Conservation (phyloP, 2,113 vertebrate genomes). For the Garra rufa region DNA sequence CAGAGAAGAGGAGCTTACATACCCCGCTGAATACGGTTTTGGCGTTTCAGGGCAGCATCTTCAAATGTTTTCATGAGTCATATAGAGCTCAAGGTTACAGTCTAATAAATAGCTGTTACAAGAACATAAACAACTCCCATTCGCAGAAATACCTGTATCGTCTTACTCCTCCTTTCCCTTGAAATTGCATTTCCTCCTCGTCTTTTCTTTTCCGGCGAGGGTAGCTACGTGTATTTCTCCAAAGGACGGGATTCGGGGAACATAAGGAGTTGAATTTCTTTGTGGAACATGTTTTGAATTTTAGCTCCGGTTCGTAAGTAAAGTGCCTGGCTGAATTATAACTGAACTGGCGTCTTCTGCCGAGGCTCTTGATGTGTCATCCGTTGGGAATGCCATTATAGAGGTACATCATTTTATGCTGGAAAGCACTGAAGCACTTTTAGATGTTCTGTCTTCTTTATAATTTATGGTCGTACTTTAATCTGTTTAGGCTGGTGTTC, state of each 20-base stretch:
- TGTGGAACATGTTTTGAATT: slow-evolving; percentile 15
- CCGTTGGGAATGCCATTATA: slow-evolving; percentile 43
- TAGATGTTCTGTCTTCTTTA: slow-evolving; percentile 52
- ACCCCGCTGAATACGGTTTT: background rate
- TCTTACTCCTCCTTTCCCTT: background rate
- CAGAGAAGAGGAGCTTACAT: background rate
- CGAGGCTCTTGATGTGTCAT: slow-evolving; percentile 28
- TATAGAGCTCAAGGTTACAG: background rate
- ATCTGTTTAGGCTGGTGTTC: slow-evolving; percentile 20
- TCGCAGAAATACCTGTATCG: background rate
- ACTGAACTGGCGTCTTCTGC: slow-evolving; percentile 11
- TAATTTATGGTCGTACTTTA: slow-evolving; percentile 57
- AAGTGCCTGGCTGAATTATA: slow-evolving; percentile 48
- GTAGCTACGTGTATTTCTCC: background rate
- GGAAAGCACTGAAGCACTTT: slow-evolving; percentile 50
- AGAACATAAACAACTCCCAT: background rate
- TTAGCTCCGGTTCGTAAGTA: slow-evolving; percentile 33
- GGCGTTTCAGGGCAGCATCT: background rate
- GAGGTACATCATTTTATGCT: slow-evolving; percentile 30
- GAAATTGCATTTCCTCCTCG: background rate
- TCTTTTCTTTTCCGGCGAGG: background rate
- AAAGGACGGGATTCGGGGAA: background rate
- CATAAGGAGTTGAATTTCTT: slow-evolving; percentile 10
- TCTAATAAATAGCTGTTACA: background rate
- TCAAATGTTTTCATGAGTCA: background rate